Evolutionary conservation across 2,888 invertebrate genomes (phyloP).

Genomic region (Troides helena): DNA sequence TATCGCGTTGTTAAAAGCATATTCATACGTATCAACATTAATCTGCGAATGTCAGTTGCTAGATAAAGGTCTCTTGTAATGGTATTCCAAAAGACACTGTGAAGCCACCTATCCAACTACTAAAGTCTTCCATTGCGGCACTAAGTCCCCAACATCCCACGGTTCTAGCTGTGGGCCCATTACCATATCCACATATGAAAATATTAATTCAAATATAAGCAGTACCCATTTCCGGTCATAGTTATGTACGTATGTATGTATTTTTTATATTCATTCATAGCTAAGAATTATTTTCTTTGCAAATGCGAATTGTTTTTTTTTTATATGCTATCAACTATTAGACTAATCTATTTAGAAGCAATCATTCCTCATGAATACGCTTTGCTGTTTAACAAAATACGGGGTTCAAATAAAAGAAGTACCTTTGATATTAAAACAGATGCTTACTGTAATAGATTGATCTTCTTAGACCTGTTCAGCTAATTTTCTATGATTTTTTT

Average conservation of each 20-base stretch:
- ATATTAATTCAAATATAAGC: too few relatives aligned
- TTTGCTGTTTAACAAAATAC: neutral
- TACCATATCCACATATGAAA: too few relatives aligned
- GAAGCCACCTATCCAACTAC: too few relatives aligned
- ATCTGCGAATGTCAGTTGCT: too few relatives aligned
- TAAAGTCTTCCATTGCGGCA: too few relatives aligned
- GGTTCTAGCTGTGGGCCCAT: too few relatives aligned
- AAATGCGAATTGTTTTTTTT: neutral
- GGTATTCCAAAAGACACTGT: too few relatives aligned
- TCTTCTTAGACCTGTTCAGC: neutral
- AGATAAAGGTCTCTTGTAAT: too few relatives aligned
- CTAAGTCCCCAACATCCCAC: too few relatives aligned
- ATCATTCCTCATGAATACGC: neutral
- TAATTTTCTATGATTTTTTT: neutral
- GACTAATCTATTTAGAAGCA: neutral
- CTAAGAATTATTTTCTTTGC: neutral
- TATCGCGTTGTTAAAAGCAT: too few relatives aligned
- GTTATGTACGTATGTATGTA: slow-evolving; percentile 1
- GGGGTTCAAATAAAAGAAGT: neutral
- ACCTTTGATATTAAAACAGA: neutral
- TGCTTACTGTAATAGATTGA: neutral
- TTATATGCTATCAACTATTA: neutral
- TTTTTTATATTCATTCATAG: neutral
- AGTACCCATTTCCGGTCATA: neutral
- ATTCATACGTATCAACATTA: too few relatives aligned